Percentiles rank a stretch among this genome's conserved stretches.
These are phyloP conservation scores for Nezara viridula DNA, from an alignment of 2,888 invertebrate genomes.

Conservation along the genomic window DNA sequence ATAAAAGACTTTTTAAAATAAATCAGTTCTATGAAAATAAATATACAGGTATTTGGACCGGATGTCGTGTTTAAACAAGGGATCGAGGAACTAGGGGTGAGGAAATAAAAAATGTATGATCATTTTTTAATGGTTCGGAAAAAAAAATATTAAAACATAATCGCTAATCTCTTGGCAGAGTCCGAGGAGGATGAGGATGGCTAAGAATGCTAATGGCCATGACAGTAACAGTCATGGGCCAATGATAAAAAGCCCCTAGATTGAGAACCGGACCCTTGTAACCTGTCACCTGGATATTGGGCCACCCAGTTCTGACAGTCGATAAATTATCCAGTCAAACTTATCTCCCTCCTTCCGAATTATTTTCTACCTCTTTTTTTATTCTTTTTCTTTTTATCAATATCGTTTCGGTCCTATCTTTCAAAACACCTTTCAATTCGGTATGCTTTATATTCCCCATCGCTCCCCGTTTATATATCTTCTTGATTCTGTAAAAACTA, in stretches of 20 bases:
- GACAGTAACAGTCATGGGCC: background rate
- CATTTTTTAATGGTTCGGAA: too few relatives aligned
- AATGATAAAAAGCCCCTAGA: background rate
- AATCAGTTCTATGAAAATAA: too few relatives aligned
- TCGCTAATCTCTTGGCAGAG: too few relatives aligned
- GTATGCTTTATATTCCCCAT: background rate
- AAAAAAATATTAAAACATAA: too few relatives aligned
- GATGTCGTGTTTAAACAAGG: too few relatives aligned
- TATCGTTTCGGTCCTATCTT: background rate
- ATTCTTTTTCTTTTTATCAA: background rate
- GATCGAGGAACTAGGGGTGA: too few relatives aligned
- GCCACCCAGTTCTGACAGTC: background rate
- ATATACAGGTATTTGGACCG: too few relatives aligned
- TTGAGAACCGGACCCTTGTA: background rate
- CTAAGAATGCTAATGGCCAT: background rate
- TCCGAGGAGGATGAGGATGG: too few relatives aligned
- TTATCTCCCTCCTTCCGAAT: background rate
- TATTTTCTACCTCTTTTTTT: background rate
- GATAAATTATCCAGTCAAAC: constrained; percentile 42
- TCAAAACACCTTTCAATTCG: constrained; percentile 22
- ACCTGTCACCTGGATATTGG: constrained; percentile 24
- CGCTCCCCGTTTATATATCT: background rate
- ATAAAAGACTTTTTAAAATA: too few relatives aligned
- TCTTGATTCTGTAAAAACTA: background rate
- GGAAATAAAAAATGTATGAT: too few relatives aligned